Base-by-base conservation (phyloP, 2,888 invertebrate species). In the Poecilus cupreus region DNA sequence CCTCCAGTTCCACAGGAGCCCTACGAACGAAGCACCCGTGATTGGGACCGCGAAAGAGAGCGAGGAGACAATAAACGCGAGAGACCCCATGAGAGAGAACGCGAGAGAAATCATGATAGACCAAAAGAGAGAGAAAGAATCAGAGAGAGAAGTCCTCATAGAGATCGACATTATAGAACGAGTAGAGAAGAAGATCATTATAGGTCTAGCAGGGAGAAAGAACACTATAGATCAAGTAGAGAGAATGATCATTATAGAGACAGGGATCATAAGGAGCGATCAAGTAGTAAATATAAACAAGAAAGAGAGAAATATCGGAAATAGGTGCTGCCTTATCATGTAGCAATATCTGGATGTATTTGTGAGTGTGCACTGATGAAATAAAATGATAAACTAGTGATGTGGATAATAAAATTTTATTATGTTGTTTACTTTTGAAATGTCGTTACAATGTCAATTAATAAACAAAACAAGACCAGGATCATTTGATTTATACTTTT, bases 11-110 rank as follows among this genome's bases (percentile, higher is more conserved):
- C 78, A 18, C 83, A 82, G 20, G 82, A 83, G 18, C 20, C 49
- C 10, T 74, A 74, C 37, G 82, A 82, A 22, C 80, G 82, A 10
- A 78, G 75, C 20, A 24, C 51, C 32, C 70, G 82, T 11, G 82
- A 82, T 22, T 57, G 76, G 51, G 78, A 81, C 3, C 75, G 82
- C 20, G 89, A 88, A 86, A 84, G 84, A 26, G 89, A 89, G 43
- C 72, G 83, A 37, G 82, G 8, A 6, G 8, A 32, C 32, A 32
- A 32, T 8, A 32, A 83, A 68, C 83, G 84, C 39, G 87, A 87
- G 13, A 87, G 85, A 60, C 85, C 86, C 1, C 86, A 85, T 37
- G 87, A 87, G 20, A 78, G 85, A 60, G 85, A 86, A 2, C 86
- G 85, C 43, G 87, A 87, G 26, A 78, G 83, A 75, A 72, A 57